Evolutionary conservation across 1,140 invertebrate species (phyloP).

Genomic region (Saccostrea glomerata): DNA sequence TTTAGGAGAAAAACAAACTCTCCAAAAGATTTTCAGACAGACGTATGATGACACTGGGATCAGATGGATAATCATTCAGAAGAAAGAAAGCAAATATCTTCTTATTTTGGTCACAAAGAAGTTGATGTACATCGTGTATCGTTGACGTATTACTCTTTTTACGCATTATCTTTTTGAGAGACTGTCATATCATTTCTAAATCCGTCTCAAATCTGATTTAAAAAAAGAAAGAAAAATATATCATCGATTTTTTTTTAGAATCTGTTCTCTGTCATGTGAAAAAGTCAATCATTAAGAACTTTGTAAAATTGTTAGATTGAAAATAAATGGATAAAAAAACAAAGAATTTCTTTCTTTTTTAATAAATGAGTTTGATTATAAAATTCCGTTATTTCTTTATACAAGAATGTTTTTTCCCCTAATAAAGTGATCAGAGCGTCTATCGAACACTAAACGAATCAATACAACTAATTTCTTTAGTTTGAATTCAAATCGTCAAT

Average conservation of each 20-base stretch:
- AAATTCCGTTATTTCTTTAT: too few species aligned
- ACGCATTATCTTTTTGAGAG: background rate
- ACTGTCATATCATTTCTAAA: background rate
- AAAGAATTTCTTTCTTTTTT: too few species aligned
- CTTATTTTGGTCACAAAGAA: background rate
- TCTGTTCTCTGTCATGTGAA: too few species aligned
- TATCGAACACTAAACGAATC: background rate
- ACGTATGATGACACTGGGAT: background rate
- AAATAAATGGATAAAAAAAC: too few species aligned
- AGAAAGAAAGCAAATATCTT: constrained; percentile 22
- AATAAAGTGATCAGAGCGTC: background rate
- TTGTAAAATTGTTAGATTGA: too few species aligned
- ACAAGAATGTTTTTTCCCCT: too few species aligned
- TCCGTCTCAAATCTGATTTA: background rate
- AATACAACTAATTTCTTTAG: background rate
- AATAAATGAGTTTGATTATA: too few species aligned
- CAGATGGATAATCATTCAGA: background rate
- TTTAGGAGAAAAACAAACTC: constrained; percentile 10
- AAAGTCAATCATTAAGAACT: too few species aligned
- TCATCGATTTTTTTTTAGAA: too few species aligned
- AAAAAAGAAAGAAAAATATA: too few species aligned
- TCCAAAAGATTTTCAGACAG: background rate
- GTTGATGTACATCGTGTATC: background rate
- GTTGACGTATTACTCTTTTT: background rate
- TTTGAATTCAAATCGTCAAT: constrained; percentile 19